Conservation (phyloP, 2,113 vertebrate genomes). For the Scalopus aquaticus region DNA sequence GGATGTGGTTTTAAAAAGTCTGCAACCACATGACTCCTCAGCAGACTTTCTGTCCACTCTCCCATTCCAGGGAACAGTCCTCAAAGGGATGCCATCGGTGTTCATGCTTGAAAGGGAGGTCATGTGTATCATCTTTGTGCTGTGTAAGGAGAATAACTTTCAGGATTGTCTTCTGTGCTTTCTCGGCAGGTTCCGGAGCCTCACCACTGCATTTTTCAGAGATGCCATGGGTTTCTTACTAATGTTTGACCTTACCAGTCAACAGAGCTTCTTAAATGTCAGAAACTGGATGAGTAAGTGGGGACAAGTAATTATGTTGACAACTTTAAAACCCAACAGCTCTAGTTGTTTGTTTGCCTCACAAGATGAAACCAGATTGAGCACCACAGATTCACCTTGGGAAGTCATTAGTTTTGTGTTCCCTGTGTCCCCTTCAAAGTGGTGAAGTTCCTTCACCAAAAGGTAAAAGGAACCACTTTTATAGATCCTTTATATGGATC, state of each 20-base stretch:
- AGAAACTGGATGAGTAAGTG: conserved; percentile 98
- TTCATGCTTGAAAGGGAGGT: neutral
- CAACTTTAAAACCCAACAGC: neutral
- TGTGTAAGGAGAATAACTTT: neutral
- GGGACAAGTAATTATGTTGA: neutral
- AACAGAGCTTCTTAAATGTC: conserved; percentile 98
- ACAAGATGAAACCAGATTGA: neutral
- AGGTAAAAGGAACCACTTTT: too few species aligned
- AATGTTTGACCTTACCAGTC: conserved; percentile 97
- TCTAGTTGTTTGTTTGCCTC: neutral
- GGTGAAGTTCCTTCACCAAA: too few species aligned
- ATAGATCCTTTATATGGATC: neutral
- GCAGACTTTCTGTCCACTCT: neutral
- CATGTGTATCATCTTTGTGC: too few species aligned
- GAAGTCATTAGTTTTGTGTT: neutral
- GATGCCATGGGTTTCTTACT: conserved; percentile 98
- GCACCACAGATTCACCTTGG: neutral
- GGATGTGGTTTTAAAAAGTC: neutral
- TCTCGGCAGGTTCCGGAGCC: conserved; percentile 88
- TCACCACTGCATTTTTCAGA: conserved; percentile 97
- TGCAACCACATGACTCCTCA: neutral
- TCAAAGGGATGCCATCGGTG: accelerated
- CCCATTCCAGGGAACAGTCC: neutral
- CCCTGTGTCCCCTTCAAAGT: neutral
- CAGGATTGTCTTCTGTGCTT: neutral